Evolutionary conservation across 2,113 vertebrate genomes (phyloP).

Genomic region (Oncorhynchus clarkii): DNA sequence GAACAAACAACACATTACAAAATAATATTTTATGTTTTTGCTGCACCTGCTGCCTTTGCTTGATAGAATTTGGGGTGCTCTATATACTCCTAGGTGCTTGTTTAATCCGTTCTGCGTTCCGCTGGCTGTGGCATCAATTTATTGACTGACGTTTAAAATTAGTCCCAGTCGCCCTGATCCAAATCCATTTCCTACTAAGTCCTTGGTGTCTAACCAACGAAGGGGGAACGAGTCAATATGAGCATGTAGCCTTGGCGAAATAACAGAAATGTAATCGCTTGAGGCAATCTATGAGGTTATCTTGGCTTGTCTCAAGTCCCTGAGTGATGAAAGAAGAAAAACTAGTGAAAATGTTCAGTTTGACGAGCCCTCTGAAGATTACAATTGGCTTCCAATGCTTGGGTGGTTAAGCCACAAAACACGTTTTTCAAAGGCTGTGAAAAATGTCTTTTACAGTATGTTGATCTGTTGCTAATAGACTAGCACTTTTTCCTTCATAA

Average conservation of each 20-base stretch:
- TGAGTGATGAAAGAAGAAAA: not conserved
- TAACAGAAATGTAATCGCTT: slow-evolving; percentile 4
- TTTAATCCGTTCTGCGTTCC: not conserved
- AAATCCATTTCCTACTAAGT: slow-evolving; percentile 41
- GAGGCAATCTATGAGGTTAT: slow-evolving; percentile 7
- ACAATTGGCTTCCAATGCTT: slow-evolving; percentile 1
- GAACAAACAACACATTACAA: slow-evolving; percentile 9
- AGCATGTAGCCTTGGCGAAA: not conserved
- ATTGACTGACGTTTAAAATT: slow-evolving; percentile 51
- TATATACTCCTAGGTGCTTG: slow-evolving; percentile 2
- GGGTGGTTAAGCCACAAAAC: not conserved
- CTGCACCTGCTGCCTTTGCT: not conserved
- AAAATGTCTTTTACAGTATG: no score
- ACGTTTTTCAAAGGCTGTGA: no score
- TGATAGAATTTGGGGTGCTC: not conserved
- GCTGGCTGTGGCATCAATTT: slow-evolving; percentile 22
- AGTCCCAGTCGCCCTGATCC: slow-evolving; percentile 13
- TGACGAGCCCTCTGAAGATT: not conserved
- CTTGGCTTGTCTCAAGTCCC: not conserved
- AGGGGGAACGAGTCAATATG: not conserved
- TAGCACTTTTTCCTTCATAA: no score
- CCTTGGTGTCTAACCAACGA: not conserved
- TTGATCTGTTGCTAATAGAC: no score
- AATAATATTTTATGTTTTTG: not conserved
- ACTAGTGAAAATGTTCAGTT: not conserved